Evolutionary conservation across 2,113 vertebrate genomes (phyloP).

Genomic region (Orycteropus afer): DNA sequence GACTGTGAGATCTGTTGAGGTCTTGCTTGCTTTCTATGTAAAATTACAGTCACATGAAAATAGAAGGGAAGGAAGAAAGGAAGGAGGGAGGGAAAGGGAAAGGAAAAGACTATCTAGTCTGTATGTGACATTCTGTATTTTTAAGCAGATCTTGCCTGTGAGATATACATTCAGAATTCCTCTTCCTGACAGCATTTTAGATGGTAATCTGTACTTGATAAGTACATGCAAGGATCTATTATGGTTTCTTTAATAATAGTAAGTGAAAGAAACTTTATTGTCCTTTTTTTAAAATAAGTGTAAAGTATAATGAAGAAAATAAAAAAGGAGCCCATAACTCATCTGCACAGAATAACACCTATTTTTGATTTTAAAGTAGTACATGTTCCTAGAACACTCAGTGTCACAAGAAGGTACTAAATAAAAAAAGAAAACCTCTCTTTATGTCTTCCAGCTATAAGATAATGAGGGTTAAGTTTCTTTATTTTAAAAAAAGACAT

Average conservation of each 20-base stretch:
- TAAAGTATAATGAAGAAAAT: slow-evolving; percentile 33
- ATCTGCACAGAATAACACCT: neutral
- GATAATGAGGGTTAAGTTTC: slow-evolving; percentile 24
- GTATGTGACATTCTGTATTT: neutral
- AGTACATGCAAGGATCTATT: neutral
- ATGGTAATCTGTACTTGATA: neutral
- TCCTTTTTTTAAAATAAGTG: neutral
- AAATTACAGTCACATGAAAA: slow-evolving; percentile 33
- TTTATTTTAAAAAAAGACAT: neutral
- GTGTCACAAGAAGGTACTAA: neutral
- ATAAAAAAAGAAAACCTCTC: neutral
- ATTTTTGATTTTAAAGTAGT: neutral
- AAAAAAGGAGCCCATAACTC: neutral
- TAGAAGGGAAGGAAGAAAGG: too few relatives aligned
- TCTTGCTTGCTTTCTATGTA: slow-evolving; percentile 33
- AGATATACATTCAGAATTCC: neutral
- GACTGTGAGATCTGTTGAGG: slow-evolving; percentile 9
- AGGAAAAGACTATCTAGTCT: neutral
- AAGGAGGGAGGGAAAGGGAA: neutral
- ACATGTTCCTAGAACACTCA: slow-evolving; percentile 21
- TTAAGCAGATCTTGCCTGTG: neutral
- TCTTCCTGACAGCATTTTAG: neutral
- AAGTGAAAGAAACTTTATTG: neutral
- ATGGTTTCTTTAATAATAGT: neutral
- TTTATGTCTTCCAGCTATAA: neutral